Evolutionary conservation across 2,113 vertebrate species (phyloP), one percentile per base, ranked within the genome.

Genomic region (Micromys minutus): DNA sequence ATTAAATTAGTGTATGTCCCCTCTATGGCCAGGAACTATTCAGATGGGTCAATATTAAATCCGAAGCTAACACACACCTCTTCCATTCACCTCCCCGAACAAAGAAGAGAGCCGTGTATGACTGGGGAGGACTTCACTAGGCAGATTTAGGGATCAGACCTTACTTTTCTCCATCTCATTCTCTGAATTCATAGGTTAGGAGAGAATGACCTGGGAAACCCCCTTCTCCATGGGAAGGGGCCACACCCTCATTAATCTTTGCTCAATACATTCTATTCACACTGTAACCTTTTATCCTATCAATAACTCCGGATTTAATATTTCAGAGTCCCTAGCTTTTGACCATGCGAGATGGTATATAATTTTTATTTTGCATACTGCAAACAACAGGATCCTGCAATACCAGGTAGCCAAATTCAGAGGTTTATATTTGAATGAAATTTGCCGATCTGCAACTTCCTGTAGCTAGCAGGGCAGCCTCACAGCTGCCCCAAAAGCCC

Each of bases 381-480:
- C 98, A 98, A 98, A 98, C 98, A 98, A 98, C 97, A 98, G 98
- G 97, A 98, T 98, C 98, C 97, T 98, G 97, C 96, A 94, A 0
- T 47, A 97, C 97, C 97, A 97, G 86, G 97, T 98, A 99, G 98
- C 98, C 98, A 99, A 99, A 99, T 99, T 98, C 93, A 97, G 98
- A 98, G 98, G 98, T 98, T 98, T 98, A 36, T 95, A 99, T 99
- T 99, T 99, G 98, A 99, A 99, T 99, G 98, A 98, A 98, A 99
- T 99, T 99, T 99, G 98, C 98, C 97, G 98, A 96, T 50, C 34
- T 97, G 59, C 90, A 97, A 98, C 98, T 99, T 99, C 98, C 98
- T 98, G 98, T 93, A 98, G 50, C 89, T 93, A 95, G 94, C 10
- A 8, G 65, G 77, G 97, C 75, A 97, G 95, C 69, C 52, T 97